A percentile compares a stretch with the other conserved stretches of the same genome.
Evolutionary conservation across 2,797 vertebrate species (phyloP).

Genomic region (Mormyrus proboscirostris): DNA sequence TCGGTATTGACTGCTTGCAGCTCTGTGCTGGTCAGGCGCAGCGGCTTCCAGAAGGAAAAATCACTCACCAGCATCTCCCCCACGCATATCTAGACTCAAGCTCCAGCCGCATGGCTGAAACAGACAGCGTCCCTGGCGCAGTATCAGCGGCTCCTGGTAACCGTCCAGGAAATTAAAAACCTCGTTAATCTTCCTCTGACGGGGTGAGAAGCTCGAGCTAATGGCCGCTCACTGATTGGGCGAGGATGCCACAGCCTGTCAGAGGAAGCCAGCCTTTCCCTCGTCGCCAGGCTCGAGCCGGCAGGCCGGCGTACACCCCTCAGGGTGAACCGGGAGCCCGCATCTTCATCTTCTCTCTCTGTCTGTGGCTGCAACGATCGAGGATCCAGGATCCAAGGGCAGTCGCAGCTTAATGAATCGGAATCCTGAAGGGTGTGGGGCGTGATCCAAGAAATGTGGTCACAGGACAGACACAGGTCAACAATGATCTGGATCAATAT

Average conservation of each 20-base stretch:
- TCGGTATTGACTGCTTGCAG: neutral
- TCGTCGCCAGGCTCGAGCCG: neutral
- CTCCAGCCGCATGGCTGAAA: neutral
- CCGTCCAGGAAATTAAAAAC: constrained; percentile 10
- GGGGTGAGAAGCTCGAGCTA: constrained; percentile 4
- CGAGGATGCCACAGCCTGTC: neutral
- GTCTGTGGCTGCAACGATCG: neutral
- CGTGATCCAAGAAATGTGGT: neutral
- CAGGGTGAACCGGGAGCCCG: neutral
- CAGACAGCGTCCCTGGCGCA: neutral
- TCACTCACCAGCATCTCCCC: neutral
- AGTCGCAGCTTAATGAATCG: neutral
- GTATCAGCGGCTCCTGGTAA: constrained; percentile 3
- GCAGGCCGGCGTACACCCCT: neutral
- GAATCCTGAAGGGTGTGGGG: neutral
- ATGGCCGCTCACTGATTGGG: neutral
- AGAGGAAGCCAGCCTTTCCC: no score
- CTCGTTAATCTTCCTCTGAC: constrained; percentile 10
- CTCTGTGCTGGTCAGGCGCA: neutral
- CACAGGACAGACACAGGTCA: neutral
- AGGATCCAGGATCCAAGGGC: neutral
- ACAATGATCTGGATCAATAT: neutral
- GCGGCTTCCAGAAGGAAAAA: neutral
- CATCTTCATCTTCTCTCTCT: neutral
- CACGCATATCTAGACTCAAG: neutral